Conservation (phyloP, 2,888 invertebrate genomes). For the Notodonta ziczac region DNA sequence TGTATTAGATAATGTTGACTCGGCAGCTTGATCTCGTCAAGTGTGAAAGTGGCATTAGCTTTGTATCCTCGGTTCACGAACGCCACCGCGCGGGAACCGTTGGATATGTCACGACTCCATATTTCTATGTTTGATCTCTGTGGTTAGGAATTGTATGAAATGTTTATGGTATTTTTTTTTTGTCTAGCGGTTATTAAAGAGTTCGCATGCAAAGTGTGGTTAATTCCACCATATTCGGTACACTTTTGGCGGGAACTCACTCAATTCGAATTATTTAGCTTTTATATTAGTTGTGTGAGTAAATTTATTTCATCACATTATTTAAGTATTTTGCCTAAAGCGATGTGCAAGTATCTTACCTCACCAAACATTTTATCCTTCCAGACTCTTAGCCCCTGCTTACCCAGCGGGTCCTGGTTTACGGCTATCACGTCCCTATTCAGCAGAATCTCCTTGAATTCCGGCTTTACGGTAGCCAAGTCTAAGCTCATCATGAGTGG, state of each 20-base stretch:
- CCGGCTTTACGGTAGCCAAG: conserved; percentile 79
- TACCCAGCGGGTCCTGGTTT: conserved; percentile 86
- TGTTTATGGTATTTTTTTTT: too few species aligned
- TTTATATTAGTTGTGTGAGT: too few species aligned
- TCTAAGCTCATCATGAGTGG: conserved; percentile 88
- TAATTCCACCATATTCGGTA: too few species aligned
- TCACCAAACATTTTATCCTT: conserved; percentile 32
- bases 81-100: conserved; percentile 82
- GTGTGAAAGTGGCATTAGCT: conserved; percentile 46
- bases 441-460: conserved; percentile 84
- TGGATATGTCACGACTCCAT: conserved; percentile 81
- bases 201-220: too few species aligned
- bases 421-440: conserved; percentile 86
- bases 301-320: too few species aligned
- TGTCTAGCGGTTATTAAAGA: too few species aligned
- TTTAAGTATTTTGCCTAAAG: too few species aligned
- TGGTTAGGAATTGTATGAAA: too few species aligned
- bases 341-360: conserved; percentile 14
- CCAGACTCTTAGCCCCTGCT: conserved; percentile 80
- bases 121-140: conserved; percentile 66
- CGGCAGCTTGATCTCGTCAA: conserved; percentile 53
- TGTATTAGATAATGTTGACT: conserved; percentile 47
- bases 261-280: too few species aligned
- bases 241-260: too few species aligned
- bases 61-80: conserved; percentile 74